Evolutionary conservation across 2,797 vertebrate species (phyloP).

Genomic region (Neopelma chrysocephalum): DNA sequence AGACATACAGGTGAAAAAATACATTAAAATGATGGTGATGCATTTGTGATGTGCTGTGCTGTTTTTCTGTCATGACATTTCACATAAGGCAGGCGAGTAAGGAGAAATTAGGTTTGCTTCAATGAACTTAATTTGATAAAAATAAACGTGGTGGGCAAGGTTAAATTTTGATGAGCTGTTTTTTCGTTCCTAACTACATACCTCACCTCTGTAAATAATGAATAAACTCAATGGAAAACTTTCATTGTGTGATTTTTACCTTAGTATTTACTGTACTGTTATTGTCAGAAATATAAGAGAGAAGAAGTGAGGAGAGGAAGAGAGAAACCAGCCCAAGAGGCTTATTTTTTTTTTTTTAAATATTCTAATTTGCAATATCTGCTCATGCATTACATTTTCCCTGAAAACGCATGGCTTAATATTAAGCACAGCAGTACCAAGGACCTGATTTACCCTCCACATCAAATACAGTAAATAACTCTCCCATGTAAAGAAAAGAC

Average conservation of each 20-base stretch:
- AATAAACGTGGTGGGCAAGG: neutral
- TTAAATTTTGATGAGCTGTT: neutral
- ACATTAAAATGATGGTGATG: neutral
- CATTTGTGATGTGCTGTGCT: neutral
- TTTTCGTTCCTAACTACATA: neutral
- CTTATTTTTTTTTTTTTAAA: neutral
- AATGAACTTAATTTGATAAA: neutral
- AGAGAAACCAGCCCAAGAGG: neutral
- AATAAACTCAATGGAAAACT: neutral
- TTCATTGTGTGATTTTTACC: neutral
- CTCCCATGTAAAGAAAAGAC: neutral
- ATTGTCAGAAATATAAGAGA: neutral
- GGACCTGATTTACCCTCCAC: neutral
- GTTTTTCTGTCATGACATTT: neutral
- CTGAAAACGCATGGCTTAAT: slow-evolving; percentile 16
- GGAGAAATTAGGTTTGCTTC: neutral
- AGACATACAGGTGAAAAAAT: neutral
- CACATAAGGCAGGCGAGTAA: neutral
- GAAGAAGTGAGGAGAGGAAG: neutral
- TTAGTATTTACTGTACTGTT: neutral
- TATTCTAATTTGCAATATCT: slow-evolving; percentile 1
- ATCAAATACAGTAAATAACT: neutral
- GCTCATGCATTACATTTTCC: neutral
- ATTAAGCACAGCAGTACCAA: slow-evolving; percentile 17
- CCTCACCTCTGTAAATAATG: neutral